Base-by-base conservation (phyloP, 2,113 vertebrate genomes). In the Cryptomyrus ogoouensis region DNA sequence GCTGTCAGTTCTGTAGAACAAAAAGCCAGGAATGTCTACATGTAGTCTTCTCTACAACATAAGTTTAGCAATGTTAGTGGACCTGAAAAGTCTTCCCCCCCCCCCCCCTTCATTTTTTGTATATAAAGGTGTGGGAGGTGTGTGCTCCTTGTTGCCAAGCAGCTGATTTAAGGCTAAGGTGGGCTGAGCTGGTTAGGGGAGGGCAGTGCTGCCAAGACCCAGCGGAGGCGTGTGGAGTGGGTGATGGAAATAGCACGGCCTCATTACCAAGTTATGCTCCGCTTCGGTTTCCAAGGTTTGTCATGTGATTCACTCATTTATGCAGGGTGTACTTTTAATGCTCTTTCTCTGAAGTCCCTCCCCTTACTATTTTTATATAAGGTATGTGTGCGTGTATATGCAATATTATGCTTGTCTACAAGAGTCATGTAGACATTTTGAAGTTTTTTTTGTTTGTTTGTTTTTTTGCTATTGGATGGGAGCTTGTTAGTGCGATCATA, bases 251-350 rank as follows among this genome's bases (percentile, higher is more conserved):
- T 90, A 89, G 83, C 87, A 53, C 35, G 10, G 19, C 89, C 17
- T 47, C 44, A 66, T 66, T 90, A 53, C 88, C 90, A 90, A 90
- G 90, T 74, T 83, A 84, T 62, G 24, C 52, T 85, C 90, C 19
- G 90, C 74, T 89, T 83, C 49, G 44, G 88, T 89, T 80, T 90
- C 87, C 90, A 83, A 49, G 77, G 27, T n/a, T 52, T 49, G 88
- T 89, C 87, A 85, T 89, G 88, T 90, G 90, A 88, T 89, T 42
- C 4, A 2, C 86, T 83, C 86, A 56, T 90, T 88, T 88, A 80
- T 88, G 50, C 86, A 35, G 9, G 58, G 83, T 39, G 58, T 87
- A n/a, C 46, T 70, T n/a, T 86, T 66, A 80, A 83, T 39, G 47
- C 47, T 83, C 27, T 89, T 83, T 89, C 52, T 42, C 31, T 87